Percentiles rank a stretch among this genome's conserved stretches.
Conservation (phyloP, 2,113 vertebrate genomes). For the Varanus komodoensis region DNA sequence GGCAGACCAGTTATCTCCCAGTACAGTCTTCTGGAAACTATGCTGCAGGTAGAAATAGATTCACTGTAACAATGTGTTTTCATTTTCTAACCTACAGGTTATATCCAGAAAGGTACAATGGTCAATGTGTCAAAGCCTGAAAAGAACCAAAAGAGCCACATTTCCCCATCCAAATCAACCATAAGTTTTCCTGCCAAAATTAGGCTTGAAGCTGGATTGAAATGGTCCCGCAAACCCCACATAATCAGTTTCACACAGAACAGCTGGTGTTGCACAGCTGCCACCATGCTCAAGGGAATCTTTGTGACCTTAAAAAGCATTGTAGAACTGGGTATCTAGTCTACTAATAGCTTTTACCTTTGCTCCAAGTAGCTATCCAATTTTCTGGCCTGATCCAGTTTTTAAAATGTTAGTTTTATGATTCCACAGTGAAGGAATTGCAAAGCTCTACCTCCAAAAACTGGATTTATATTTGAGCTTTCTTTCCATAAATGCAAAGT, state of each 20-base stretch:
- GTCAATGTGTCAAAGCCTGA: neutral
- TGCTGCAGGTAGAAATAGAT: neutral
- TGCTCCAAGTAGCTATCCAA: neutral
- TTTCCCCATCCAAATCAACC: neutral
- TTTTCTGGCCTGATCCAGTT: neutral
- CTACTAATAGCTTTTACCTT: neutral
- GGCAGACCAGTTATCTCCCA: neutral
- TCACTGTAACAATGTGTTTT: neutral
- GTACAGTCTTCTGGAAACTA: neutral
- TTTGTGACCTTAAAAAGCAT: neutral
- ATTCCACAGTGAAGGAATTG: neutral
- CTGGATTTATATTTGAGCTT: neutral
- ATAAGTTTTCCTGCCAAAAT: too few relatives aligned
- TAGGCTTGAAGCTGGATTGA: neutral
- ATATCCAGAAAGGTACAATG: neutral
- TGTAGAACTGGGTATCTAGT: neutral
- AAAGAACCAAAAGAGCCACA: neutral
- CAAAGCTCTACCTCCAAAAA: neutral
- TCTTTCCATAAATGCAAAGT: neutral
- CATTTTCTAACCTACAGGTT: neutral
- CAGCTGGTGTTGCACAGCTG: neutral
- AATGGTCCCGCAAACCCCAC: neutral
- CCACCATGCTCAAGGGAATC: neutral
- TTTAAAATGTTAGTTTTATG: neutral
- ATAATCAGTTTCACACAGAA: neutral